Percentiles rank a stretch among this genome's conserved stretches.
These are phyloP conservation scores for Drosophila borborema DNA, from an alignment of 2,888 invertebrate genomes.

Conservation along the genomic window DNA sequence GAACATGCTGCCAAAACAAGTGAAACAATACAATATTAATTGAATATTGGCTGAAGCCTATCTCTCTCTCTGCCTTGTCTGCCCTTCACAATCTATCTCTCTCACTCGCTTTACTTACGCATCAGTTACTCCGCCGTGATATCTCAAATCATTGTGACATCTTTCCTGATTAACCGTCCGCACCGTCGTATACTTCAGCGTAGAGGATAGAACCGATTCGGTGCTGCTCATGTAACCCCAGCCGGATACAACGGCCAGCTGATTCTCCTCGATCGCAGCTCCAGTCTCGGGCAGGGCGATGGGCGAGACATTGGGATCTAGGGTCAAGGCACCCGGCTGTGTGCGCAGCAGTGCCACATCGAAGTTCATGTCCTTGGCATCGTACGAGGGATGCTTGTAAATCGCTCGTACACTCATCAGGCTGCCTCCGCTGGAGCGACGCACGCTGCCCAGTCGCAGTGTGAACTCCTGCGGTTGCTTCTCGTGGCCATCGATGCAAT, in stretches of 20 bases:
- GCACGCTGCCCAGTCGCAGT: constrained; percentile 74
- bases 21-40: constrained; percentile 27
- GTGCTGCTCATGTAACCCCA: constrained; percentile 82
- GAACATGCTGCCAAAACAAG: constrained; percentile 76
- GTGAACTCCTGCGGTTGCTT: constrained; percentile 68
- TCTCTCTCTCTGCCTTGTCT: background rate
- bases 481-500: constrained; percentile 80
- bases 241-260: constrained; percentile 76
- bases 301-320: constrained; percentile 64
- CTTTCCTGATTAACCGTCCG: constrained; percentile 74
- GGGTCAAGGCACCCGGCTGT: constrained; percentile 56
- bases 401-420: constrained; percentile 72
- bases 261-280: constrained; percentile 57
- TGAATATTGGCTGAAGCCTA: constrained; percentile 19
- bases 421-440: constrained; percentile 71
- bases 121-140: constrained; percentile 80
- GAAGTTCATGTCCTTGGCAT: constrained; percentile 80
- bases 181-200: constrained; percentile 79
- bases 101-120: constrained; percentile 71
- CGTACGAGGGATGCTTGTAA: constrained; percentile 80
- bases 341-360: constrained; percentile 81
- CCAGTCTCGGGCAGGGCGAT: constrained; percentile 67
- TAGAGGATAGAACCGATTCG: constrained; percentile 70
- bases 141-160: constrained; percentile 67
- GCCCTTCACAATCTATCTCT: background rate